Evolutionary conservation across 2,113 vertebrate species (phyloP).

Genomic region (Mobula hypostoma): DNA sequence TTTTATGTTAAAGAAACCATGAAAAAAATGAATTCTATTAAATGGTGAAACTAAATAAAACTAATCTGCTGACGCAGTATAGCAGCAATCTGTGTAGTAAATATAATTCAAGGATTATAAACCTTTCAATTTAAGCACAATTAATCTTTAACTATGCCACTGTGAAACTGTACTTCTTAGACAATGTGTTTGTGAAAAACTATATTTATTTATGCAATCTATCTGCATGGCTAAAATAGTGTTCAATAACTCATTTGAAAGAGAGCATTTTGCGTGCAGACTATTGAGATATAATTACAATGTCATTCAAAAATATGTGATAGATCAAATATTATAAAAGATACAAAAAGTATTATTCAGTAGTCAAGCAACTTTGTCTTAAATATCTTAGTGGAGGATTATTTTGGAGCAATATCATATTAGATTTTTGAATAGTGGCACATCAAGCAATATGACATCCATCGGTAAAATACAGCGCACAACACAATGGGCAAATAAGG

Average conservation of each 20-base stretch:
- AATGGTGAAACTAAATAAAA: neutral
- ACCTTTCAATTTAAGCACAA: neutral
- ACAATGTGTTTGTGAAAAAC: neutral
- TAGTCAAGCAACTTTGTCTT: neutral
- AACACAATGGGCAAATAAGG: neutral
- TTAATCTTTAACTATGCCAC: neutral
- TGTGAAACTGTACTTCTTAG: neutral
- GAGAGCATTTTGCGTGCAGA: neutral
- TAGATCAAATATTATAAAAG: too few relatives aligned
- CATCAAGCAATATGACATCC: neutral
- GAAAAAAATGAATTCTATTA: neutral
- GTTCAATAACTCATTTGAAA: neutral
- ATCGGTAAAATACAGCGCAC: neutral
- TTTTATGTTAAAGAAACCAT: neutral
- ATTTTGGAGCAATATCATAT: neutral
- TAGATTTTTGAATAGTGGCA: neutral
- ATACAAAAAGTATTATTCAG: neutral
- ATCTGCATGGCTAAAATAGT: neutral
- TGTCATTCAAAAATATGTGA: neutral
- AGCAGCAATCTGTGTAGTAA: neutral
- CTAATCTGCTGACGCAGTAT: neutral
- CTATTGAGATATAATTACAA: neutral
- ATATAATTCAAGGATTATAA: neutral
- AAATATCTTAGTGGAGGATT: neutral
- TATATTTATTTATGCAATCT: neutral